phyloP scores from a whole-genome alignment of 2,888 invertebrate species.

The Tillus elongatus region DNA sequence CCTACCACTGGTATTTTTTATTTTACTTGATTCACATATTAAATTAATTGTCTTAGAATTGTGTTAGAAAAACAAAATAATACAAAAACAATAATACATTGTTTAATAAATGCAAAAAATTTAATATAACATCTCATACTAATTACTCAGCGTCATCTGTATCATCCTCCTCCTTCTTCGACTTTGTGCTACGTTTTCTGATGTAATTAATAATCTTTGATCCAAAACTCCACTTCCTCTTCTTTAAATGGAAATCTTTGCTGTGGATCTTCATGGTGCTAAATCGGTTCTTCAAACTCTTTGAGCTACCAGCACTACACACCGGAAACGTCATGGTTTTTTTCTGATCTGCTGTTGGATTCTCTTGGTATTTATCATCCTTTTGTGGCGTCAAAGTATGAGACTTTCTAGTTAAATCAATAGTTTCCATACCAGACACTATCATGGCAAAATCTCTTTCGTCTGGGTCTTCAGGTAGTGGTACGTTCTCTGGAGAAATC shows the following conservation, averaged over 20 bases:
- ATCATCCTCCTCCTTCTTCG: conserved; percentile 13
- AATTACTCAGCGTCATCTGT: too few species aligned
- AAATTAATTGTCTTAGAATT: too few species aligned
- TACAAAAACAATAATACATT: too few species aligned
- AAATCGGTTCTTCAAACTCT: conserved; percentile 20
- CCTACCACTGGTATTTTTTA: too few species aligned
- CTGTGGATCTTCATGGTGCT: conserved; percentile 23
- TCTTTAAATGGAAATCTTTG: conserved; percentile 18
- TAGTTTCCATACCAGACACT: conserved; percentile 18
- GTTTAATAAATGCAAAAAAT: too few species aligned
- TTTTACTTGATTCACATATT: too few species aligned
- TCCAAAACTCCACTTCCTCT: conserved; percentile 30
- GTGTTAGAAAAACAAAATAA: too few species aligned
- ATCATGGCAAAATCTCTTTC: conserved; percentile 16
- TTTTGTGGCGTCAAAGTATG: conserved; percentile 5
- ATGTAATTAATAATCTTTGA: conserved; percentile 27
- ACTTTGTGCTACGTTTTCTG: conserved; percentile 17
- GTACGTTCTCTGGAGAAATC: conserved; percentile 19
- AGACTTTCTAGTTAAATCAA: background rate
- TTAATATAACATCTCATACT: too few species aligned
- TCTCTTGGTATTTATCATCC: conserved; percentile 7
- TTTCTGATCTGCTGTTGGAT: conserved; percentile 13
- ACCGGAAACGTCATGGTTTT: conserved; percentile 27
- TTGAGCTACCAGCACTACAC: conserved; percentile 20
- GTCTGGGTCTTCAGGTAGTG: conserved; percentile 14